Evolutionary conservation across 1,140 invertebrate species (phyloP).

Genomic region (Trichonephila inaurata): DNA sequence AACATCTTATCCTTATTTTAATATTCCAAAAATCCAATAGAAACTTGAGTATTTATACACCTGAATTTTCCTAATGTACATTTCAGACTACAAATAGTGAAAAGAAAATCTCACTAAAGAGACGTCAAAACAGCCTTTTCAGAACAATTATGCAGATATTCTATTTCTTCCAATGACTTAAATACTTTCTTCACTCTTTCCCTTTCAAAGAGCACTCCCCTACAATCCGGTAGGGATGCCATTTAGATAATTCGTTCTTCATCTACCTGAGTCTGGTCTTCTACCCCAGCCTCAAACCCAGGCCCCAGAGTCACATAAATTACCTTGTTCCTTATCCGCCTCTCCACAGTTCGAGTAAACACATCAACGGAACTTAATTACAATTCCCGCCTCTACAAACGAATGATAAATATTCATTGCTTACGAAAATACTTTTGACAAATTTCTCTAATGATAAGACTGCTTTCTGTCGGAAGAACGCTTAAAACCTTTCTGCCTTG

Average conservation of each 20-base stretch:
- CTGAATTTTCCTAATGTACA: too few species aligned
- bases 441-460: background rate
- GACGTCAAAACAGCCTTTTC: too few species aligned
- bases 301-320: slow-evolving; percentile 20
- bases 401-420: slow-evolving; percentile 32
- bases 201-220: too few species aligned
- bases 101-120: too few species aligned
- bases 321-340: background rate
- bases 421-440: slow-evolving; percentile 28
- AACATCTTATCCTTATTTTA: too few species aligned
- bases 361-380: slow-evolving; percentile 32
- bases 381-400: background rate
- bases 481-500: background rate
- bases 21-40: too few species aligned
- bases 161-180: too few species aligned
- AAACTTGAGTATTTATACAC: too few species aligned
- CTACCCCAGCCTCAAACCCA: background rate
- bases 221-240: too few species aligned
- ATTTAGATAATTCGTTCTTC: background rate
- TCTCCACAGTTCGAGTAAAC: background rate
- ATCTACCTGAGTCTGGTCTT: background rate
- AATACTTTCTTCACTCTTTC: too few species aligned
- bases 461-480: background rate
- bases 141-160: too few species aligned
- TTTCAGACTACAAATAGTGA: too few species aligned